These are phyloP conservation scores for Epistrophe eligans DNA, from an alignment of 2,888 invertebrate species.

Conservation along the genomic window DNA sequence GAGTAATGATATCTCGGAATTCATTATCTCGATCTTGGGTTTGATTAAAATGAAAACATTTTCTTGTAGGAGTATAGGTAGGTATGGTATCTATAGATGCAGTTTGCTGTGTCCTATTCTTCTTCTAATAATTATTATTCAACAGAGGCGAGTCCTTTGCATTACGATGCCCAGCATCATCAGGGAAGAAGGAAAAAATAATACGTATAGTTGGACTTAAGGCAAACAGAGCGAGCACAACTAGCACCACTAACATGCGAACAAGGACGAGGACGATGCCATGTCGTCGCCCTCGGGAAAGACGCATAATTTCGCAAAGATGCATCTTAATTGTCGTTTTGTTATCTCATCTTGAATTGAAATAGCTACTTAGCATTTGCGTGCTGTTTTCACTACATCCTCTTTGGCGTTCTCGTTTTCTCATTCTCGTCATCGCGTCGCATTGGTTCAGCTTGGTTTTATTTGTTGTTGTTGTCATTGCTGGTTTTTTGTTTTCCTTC, in stretches of 20 bases:
- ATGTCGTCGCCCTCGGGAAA: constrained; percentile 71
- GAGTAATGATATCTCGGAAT: constrained; percentile 66
- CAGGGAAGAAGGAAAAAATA: background rate
- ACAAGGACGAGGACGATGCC: constrained; percentile 52
- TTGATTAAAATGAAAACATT: constrained; percentile 67
- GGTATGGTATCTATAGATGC: background rate
- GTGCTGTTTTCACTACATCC: constrained; percentile 60
- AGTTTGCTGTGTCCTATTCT: constrained; percentile 46
- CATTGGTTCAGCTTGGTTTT: constrained; percentile 3
- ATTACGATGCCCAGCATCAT: constrained; percentile 1
- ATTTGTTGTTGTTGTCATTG: constrained; percentile 21
- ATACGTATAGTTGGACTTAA: constrained; percentile 16
- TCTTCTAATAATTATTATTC: constrained; percentile 70
- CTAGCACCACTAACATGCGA: constrained; percentile 13
- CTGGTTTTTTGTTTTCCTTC: background rate
- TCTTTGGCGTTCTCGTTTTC: background rate
- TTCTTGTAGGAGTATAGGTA: constrained; percentile 45
- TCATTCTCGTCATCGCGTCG: background rate
- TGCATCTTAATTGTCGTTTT: constrained; percentile 75
- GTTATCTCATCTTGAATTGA: constrained; percentile 76
- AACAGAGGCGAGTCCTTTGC: constrained; percentile 43
- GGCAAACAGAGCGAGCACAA: constrained; percentile 23
- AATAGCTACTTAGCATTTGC: constrained; percentile 75
- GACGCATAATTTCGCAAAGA: constrained; percentile 74
- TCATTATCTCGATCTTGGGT: constrained; percentile 66